Conservation (phyloP, 2,797 vertebrate species). For the Etheostoma perlongum region DNA sequence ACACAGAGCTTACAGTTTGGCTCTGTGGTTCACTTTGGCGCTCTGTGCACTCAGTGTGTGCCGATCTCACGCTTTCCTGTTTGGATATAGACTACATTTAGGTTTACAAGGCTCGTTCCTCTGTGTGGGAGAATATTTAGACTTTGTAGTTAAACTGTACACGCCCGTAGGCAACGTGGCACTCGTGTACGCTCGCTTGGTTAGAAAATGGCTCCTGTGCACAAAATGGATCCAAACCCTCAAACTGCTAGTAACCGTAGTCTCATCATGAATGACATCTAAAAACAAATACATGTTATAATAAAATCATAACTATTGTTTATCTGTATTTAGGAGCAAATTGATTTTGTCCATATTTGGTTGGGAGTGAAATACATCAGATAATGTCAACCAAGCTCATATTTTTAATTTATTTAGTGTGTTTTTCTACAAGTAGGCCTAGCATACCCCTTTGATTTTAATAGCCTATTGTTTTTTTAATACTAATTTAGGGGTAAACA, state of each 20-base stretch:
- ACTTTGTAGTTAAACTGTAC: slow-evolving; percentile 11
- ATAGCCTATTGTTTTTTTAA: too few relatives aligned
- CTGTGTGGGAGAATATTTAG: not conserved
- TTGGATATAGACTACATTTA: not conserved
- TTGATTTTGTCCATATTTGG: too few relatives aligned
- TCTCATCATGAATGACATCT: rapidly evolving
- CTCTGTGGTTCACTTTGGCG: slow-evolving; percentile 12
- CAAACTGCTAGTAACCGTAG: not conserved
- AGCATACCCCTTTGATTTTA: too few relatives aligned
- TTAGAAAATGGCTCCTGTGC: slow-evolving; percentile 70
- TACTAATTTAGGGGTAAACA: not conserved
- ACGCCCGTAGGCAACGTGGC: slow-evolving; percentile 30
- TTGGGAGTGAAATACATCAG: not conserved
- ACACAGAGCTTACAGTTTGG: not conserved
- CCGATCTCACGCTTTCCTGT: not conserved
- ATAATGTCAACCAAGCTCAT: not conserved
- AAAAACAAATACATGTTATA: not conserved
- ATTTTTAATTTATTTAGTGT: not conserved
- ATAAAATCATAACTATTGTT: not conserved
- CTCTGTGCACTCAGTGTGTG: not conserved
- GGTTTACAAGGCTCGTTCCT: not conserved
- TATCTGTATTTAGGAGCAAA: not conserved
- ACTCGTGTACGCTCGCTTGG: slow-evolving; percentile 5
- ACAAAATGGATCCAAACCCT: slow-evolving; percentile 68
- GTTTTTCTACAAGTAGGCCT: too few relatives aligned